These are phyloP conservation scores for Sebastes minor DNA, from an alignment of 2,797 vertebrate species.

Conservation along the genomic window DNA sequence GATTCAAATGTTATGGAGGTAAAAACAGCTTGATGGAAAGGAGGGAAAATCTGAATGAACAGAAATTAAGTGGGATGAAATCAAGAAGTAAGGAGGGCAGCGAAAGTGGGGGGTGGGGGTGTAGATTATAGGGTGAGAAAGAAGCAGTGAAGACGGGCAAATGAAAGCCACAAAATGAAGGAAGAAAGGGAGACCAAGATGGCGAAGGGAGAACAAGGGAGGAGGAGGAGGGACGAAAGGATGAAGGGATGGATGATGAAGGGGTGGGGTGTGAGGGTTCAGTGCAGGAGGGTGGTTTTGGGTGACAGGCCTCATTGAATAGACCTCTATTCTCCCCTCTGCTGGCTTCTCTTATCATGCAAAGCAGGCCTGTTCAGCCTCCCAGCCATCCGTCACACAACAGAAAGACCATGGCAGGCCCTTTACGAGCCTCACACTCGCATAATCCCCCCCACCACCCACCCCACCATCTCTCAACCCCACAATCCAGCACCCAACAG, in stretches of 20 bases:
- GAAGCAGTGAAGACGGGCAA: constrained; percentile 47
- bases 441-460: constrained; percentile 80
- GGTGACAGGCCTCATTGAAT: constrained; percentile 84
- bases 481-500: constrained; percentile 81
- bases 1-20: constrained; percentile 62
- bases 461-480: constrained; percentile 54
- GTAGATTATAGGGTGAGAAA: constrained; percentile 63
- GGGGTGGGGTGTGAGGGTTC: constrained; percentile 69
- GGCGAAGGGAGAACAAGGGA: constrained; percentile 56
- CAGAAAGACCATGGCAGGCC: constrained; percentile 87
- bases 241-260: constrained; percentile 77
- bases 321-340: constrained; percentile 82
- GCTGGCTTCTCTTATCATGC: constrained; percentile 85
- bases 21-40: constrained; percentile 74
- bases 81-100: constrained; percentile 69
- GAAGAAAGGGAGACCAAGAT: constrained; percentile 71
- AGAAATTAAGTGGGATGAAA: constrained; percentile 83
- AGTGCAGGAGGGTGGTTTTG: constrained; percentile 74
- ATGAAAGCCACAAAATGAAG: constrained; percentile 64
- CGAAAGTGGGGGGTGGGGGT: constrained; percentile 35
- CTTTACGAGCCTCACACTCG: constrained; percentile 85
- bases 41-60: constrained; percentile 78
- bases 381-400: constrained; percentile 87
- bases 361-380: constrained; percentile 83
- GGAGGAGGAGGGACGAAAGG: constrained; percentile 63